Evolutionary conservation across 2,888 invertebrate genomes (phyloP), one percentile per base, ranked within the genome.

Genomic region (Tyria jacobaeae): DNA sequence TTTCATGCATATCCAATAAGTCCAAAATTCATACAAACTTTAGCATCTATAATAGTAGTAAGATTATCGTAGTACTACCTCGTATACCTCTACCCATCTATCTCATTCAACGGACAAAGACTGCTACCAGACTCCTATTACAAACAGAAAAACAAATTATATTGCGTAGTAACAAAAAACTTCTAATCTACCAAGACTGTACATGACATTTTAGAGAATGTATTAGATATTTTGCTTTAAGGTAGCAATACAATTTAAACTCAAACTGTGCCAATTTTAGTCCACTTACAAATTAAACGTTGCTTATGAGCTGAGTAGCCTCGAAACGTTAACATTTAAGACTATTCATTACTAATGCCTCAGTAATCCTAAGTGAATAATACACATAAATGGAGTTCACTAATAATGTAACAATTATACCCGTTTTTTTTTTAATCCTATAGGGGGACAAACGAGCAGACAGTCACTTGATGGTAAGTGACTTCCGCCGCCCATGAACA

Each of bases 301-400:
- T 44, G 21, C 44, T 44, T 17, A 12, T 44, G 12, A 41, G 10
- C 10, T 17, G 10, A 41, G 10, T 21, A 44, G 9, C 44, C 44
- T 44, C 17, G 41, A n/a, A n/a, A 41, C 17, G 41, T 44, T 44
- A n/a, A 41, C 41, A 41, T 41, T 17, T 41, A 17, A 41, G 41
- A 44, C 17, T n/a, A 44, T 44, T 4, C 21, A 17, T 0, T 12
- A 35, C 12, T 14, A 35, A 35, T 12, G 12, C 10, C 5, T 21
- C 21, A 44, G 44, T 44, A 21, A 21, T 44, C 12, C 21, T 12
- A 21, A 10, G 21, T 17, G 12, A 44, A 6, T 44, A 17, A 9
- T 44, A 21, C 21, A 44, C 44, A 44, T 44, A 12, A 21, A 21
- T 3, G 12, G 17, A 17, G 5, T 44, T 17, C 21, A 21, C 10